phyloP scores from a whole-genome alignment of 2,797 vertebrate species.

The Cuculus canorus region DNA sequence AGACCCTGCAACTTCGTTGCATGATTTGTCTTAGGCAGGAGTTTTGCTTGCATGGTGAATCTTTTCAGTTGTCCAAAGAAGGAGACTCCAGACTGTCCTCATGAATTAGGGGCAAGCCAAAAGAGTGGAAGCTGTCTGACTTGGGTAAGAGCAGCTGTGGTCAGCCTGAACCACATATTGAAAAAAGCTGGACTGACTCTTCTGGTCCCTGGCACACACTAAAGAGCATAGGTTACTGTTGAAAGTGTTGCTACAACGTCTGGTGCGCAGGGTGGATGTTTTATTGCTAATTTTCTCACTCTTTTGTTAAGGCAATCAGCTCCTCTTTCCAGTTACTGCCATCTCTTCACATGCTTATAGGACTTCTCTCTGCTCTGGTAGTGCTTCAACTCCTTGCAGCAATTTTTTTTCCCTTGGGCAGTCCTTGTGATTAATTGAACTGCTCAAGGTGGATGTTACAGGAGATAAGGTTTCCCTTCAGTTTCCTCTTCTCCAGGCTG shows the following conservation, averaged over 20 bases:
- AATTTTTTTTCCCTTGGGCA: not conserved
- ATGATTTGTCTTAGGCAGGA: not conserved
- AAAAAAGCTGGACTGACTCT: not conserved
- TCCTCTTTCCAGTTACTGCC: not conserved
- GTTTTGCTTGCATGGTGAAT: not conserved
- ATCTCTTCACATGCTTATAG: not conserved
- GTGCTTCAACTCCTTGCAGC: not conserved
- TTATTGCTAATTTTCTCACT: not conserved
- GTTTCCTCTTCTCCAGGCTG: no score
- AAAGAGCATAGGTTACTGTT: not conserved
- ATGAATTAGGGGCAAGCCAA: not conserved
- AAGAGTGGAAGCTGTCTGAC: not conserved
- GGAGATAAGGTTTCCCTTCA: not conserved
- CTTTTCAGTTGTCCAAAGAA: not conserved
- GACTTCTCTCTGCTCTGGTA: not conserved
- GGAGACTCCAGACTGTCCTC: not conserved
- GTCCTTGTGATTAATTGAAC: fast-evolving
- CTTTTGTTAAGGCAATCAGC: not conserved
- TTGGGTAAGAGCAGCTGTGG: not conserved
- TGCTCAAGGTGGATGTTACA: not conserved
- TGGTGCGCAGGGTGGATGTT: not conserved
- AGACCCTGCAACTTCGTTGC: not conserved
- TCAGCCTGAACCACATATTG: not conserved
- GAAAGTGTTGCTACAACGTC: not conserved
- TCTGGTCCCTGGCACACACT: not conserved